Base-by-base conservation (phyloP, 2,888 invertebrate species). In the Clivina fossor region DNA sequence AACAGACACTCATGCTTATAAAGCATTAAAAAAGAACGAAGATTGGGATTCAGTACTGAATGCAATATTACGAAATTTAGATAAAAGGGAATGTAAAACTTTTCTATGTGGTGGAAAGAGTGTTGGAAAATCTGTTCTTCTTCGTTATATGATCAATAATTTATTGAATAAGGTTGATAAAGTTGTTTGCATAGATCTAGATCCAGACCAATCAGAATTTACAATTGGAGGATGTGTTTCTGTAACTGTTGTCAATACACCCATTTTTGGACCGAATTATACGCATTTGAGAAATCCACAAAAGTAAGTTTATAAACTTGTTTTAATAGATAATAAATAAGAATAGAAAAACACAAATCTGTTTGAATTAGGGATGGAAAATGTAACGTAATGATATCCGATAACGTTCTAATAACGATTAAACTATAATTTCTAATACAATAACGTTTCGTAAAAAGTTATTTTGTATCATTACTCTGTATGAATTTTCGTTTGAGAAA, bases 201-300 rank as follows among this genome's bases (percentile, higher is more conserved):
- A 97, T 74, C 87, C 90, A 33, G 97, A 97, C 0, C 97, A 97
- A 71, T 79, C 92, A 1, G 96, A 97, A 76, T 86, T 93, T 64
- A 90, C 90, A 24, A 79, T 90, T 0, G 82, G 92, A 0, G 93
- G 93, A 11, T 88, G 86, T 66, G 70, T 95, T 8, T 89, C 92
- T 0, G 80, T 85, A 1, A 79, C 80, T 28, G 66, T 84, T 33
- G 75, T 93, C 2, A 74, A 72, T 1, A 66, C 78, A 58, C 90
- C 91, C 0, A 68, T 94, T 2, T 74, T 94, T 4, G 91, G 93
- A 4, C 87, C 90, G 0, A 90, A 85, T 68, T 90, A 85, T 64
- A 86, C 88, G 9, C 85, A 89, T 68, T 73, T 88, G 38, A 75
- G 66, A 60, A 74, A 72, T 22, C 82, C 88, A 2, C 72, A 79